Base-by-base conservation (phyloP, 2,888 invertebrate species). In the Sminthurides aquaticus region DNA sequence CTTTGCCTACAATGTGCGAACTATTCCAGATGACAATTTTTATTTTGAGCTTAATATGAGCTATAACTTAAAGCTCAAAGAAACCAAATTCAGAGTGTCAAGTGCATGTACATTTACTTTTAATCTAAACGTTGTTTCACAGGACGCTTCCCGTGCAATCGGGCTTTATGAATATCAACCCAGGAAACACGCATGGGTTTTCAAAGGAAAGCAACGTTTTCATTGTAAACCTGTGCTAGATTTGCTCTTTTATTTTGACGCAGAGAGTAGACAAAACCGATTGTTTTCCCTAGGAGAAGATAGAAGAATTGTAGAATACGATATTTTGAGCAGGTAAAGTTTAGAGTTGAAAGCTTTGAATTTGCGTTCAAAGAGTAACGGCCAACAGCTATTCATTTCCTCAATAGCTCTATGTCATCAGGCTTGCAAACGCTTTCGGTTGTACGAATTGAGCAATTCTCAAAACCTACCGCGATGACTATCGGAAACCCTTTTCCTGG, bases 201-300 rank as follows among this genome's bases (percentile, higher is more conserved):
- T 83, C 67, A 66, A 84, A 26, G 87, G 85, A 15, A 86, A 86
- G 76, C 82, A 84, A 68, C 79, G 84, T 57, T 80, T 84, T 0
- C 87, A 88, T 76, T 83, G 82, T 72, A 82, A 82, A 67, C 79
- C 81, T 0, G 81, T 88, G 49, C 80, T 78, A 0, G 80, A 83
- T 28, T 76, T 87, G 1, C 77, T 83, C 69, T 87, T 87, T 75
- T 77, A 82, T 2, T 78, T 81, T 0, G 72, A 77, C n/a, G 62
- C 65, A 56, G 49, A 15, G 2, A 34, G 56, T 1, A 62, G 58
- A 1, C 77, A 78, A 1, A 81, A 80, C 55, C 81, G 82, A 65
- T 78, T 87, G 0, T 77, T 85, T 54, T 84, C 86, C 0, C 75
- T 87, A 29, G 85, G 84, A 0, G 77, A 79, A 52, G 87, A 87